Base-by-base conservation (phyloP, 1,140 invertebrate species). In the Listronotus oregonensis region DNA sequence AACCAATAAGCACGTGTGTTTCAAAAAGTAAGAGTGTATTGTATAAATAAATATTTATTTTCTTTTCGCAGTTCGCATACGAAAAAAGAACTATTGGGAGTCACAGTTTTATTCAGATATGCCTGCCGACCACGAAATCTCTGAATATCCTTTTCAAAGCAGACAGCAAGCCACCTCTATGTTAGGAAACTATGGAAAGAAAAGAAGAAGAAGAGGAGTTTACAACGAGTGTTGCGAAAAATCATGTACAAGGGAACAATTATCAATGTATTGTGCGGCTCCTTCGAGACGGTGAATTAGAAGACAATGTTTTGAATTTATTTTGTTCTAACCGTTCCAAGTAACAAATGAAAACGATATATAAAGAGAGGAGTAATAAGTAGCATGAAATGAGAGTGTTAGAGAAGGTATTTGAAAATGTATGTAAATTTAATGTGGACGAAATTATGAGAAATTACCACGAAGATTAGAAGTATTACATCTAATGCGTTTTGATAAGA, bases 221-320 rank as follows among this genome's bases (percentile, higher is more conserved):
- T 79, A 78, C 52, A 78, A 71, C 37, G 80, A 81, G 55, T 81
- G 80, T 65, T 80, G 80, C 42, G 77, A 78, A 12, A 79, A 80
- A 46, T 61, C 79, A 11, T 81, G 80, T 62, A 76, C 75, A 15
- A 64, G 74, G 15, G 71, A 71, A 56, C 78, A 80, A 67, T 66
- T 81, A 12, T 47, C 39, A 18, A 42, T 56, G 31, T 70, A 70
- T 40, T 70, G 69, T 42, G 68, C 49, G 11, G 50, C 40, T 3
- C 39, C 59, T n/a, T 18, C 21, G 12, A 54, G 37, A 17, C 17
- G 31, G 5, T 12, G 51, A 50, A 27, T 11, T 5, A 5, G 6
- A 21, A 31, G 12, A 21, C 21, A 27, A 5, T 27, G 21, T 27
- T 27, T 27, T 5, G 5, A 1, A 27, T 27, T 27, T 27, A 27